phyloP scores from a whole-genome alignment of 2,888 invertebrate species.

The Callyntrura guangdongensis region DNA sequence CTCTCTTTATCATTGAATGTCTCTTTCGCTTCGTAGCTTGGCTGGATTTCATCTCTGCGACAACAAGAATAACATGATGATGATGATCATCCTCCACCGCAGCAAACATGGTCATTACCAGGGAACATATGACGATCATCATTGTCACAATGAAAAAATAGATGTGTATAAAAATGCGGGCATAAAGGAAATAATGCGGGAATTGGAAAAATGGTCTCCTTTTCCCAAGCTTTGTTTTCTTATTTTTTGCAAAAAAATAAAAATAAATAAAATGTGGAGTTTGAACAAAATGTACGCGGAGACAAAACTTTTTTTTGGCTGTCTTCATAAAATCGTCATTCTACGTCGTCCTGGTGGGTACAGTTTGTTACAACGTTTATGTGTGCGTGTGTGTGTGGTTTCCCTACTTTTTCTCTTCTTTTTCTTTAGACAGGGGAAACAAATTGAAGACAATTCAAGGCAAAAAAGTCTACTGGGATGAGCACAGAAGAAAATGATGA shows the following conservation, averaged over 20 bases:
- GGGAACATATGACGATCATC: constrained; percentile 75
- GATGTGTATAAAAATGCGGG: constrained; percentile 2
- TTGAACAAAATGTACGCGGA: neutral
- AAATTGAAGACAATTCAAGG: constrained; percentile 47
- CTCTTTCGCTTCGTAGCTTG: neutral
- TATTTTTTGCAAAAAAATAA: constrained; percentile 16
- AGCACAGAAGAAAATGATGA: constrained; percentile 40
- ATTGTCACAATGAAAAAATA: constrained; percentile 73
- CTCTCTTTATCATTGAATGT: no score
- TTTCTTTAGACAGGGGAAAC: neutral
- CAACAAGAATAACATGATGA: constrained; percentile 23
- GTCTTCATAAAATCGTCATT: neutral
- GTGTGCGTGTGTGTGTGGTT: neutral
- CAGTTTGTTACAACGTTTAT: no score
- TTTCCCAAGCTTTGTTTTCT: constrained; percentile 65
- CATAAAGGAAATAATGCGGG: constrained; percentile 40
- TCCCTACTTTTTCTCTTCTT: constrained; percentile 7
- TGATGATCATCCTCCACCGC: constrained; percentile 44
- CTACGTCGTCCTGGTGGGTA: no score
- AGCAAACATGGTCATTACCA: constrained; percentile 72
- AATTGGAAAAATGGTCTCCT: constrained; percentile 70
- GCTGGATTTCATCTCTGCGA: constrained; percentile 26
- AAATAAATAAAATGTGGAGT: constrained; percentile 5
- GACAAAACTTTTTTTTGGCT: neutral
- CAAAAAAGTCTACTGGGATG: constrained; percentile 51